A percentile compares a stretch with the other conserved stretches of the same genome.
Evolutionary conservation across 2,113 vertebrate species (phyloP).

Genomic region (Macrotis lagotis): DNA sequence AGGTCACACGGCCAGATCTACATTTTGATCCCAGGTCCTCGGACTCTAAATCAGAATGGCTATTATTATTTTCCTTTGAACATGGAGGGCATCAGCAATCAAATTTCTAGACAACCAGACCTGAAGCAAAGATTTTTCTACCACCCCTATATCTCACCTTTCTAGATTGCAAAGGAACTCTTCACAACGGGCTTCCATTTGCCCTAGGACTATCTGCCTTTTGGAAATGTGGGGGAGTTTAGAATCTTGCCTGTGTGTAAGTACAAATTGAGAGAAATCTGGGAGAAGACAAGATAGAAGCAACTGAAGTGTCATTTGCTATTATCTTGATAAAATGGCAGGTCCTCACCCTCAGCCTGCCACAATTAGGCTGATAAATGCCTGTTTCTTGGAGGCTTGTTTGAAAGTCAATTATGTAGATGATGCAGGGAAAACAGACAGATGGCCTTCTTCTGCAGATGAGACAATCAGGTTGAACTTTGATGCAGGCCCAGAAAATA

Average conservation of each 20-base stretch:
- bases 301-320: constrained; percentile 73
- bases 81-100: background rate
- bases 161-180: background rate
- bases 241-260: background rate
- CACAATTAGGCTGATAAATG: constrained; percentile 88
- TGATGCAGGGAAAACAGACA: constrained; percentile 88
- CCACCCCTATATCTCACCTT: background rate
- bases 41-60: background rate
- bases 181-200: background rate
- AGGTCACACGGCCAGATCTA: background rate
- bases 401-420: constrained; percentile 90
- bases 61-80: background rate
- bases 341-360: constrained; percentile 80
- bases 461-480: constrained; percentile 87
- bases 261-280: constrained; percentile 68
- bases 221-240: background rate
- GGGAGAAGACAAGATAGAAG: constrained; percentile 72
- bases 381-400: constrained; percentile 83
- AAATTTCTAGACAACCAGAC: background rate
- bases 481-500: constrained; percentile 83
- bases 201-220: background rate
- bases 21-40: background rate
- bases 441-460: constrained; percentile 84
- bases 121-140: background rate
- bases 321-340: constrained; percentile 84